phyloP scores from a whole-genome alignment of 2,113 vertebrate species.

The Corvus cornix region DNA sequence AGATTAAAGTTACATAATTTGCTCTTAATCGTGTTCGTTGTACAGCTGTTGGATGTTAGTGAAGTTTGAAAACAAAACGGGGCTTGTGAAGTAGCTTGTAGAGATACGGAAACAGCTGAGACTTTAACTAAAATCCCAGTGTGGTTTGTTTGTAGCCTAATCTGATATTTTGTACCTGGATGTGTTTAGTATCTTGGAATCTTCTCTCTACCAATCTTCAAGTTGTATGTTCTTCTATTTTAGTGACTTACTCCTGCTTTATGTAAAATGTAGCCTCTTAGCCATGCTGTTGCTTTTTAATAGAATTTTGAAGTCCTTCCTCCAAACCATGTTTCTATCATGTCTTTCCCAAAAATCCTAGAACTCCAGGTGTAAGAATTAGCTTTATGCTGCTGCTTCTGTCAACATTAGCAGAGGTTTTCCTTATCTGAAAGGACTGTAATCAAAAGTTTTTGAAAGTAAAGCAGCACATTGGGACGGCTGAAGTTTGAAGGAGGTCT shows the following conservation, averaged over 20 bases:
- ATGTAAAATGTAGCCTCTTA: neutral
- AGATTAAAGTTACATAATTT: neutral
- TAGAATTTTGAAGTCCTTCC: neutral
- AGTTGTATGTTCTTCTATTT: neutral
- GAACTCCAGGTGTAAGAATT: neutral
- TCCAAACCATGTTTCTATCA: rapidly evolving
- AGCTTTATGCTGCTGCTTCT: neutral
- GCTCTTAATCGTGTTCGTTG: neutral
- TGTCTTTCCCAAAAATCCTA: neutral
- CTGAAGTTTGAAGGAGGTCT: neutral
- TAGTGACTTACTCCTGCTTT: neutral
- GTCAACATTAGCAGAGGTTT: neutral
- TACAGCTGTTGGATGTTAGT: neutral
- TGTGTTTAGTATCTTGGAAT: neutral
- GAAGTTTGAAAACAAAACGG: neutral
- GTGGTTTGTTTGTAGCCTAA: neutral
- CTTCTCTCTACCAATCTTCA: neutral
- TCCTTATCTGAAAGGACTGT: neutral
- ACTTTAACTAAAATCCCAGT: neutral
- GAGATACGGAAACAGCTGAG: neutral
- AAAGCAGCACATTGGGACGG: neutral
- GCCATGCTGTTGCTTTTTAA: neutral
- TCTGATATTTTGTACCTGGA: neutral
- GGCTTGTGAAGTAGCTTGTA: neutral
- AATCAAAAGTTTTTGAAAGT: neutral